phyloP scores from a whole-genome alignment of 2,113 vertebrate genomes.

The Chitala chitala region DNA sequence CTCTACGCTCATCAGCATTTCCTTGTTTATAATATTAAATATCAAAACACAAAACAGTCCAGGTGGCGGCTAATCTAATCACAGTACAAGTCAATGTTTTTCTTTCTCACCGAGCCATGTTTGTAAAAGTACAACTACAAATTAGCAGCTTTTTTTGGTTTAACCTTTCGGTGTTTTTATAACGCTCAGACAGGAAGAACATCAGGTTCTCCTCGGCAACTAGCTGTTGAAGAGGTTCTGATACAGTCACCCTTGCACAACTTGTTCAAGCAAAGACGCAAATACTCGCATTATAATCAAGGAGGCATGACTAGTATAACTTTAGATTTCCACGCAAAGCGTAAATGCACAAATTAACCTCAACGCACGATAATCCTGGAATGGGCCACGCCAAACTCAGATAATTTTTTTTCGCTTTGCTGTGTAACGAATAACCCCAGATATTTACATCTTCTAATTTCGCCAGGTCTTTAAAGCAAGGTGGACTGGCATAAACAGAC shows the following conservation, averaged over 20 bases:
- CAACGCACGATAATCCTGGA: too few species aligned
- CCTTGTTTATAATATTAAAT: not conserved
- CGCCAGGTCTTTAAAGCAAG: not conserved
- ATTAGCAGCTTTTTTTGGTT: not conserved
- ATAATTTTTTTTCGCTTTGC: too few species aligned
- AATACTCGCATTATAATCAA: too few species aligned
- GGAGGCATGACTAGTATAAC: too few species aligned
- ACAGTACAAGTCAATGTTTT: not conserved
- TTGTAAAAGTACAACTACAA: not conserved
- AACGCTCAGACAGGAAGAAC: not conserved
- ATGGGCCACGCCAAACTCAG: too few species aligned
- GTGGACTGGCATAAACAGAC: not conserved
- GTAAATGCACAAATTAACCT: too few species aligned
- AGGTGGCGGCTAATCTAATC: not conserved
- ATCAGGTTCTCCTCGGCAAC: not conserved
- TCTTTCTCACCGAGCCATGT: not conserved
- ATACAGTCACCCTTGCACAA: not conserved
- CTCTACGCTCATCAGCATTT: not conserved
- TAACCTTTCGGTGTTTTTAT: not conserved
- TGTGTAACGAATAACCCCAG: too few species aligned
- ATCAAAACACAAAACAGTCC: not conserved
- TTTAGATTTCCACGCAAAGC: too few species aligned
- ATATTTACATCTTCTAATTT: not conserved
- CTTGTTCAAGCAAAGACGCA: too few species aligned
- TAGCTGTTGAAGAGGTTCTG: not conserved